Evolutionary conservation across 2,888 invertebrate species (phyloP).

Genomic region (Hybos culiciformis): DNA sequence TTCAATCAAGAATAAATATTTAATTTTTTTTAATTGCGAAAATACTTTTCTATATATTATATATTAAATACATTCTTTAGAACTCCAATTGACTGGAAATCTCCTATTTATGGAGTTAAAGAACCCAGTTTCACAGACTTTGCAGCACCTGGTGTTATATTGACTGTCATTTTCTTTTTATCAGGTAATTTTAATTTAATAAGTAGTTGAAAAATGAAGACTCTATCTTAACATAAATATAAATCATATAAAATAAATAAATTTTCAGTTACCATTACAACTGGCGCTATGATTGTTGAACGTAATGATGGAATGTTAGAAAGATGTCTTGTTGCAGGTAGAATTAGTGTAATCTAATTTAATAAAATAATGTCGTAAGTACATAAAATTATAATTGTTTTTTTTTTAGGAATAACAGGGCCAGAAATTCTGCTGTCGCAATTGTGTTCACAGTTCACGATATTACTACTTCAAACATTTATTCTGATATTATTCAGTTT

Average conservation of each 20-base stretch:
- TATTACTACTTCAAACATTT: slow-evolving; percentile 70
- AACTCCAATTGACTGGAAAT: slow-evolving; percentile 43
- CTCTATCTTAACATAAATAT: too few relatives aligned
- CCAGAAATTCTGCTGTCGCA: slow-evolving; percentile 78
- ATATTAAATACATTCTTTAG: too few relatives aligned
- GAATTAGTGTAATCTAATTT: too few relatives aligned
- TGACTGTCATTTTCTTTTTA: slow-evolving; percentile 86
- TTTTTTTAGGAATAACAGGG: too few relatives aligned
- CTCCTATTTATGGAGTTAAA: slow-evolving; percentile 59
- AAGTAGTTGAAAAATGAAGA: too few relatives aligned
- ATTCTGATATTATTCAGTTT: slow-evolving; percentile 69
- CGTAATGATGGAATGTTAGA: slow-evolving; percentile 83
- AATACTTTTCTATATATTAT: too few relatives aligned
- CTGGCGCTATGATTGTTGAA: slow-evolving; percentile 78
- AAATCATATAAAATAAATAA: too few relatives aligned
- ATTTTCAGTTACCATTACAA: slow-evolving; percentile 86
- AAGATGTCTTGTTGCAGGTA: slow-evolving; percentile 75
- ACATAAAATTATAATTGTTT: too few relatives aligned
- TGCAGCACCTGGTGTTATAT: slow-evolving; percentile 82
- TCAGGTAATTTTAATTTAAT: too few relatives aligned
- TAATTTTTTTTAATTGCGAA: too few relatives aligned
- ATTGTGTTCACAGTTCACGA: slow-evolving; percentile 73
- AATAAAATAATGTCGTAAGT: too few relatives aligned
- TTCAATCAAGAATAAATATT: too few relatives aligned
- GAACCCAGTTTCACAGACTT: slow-evolving; percentile 85